Conservation (phyloP, 2,113 vertebrate genomes). For the Hucho hucho region DNA sequence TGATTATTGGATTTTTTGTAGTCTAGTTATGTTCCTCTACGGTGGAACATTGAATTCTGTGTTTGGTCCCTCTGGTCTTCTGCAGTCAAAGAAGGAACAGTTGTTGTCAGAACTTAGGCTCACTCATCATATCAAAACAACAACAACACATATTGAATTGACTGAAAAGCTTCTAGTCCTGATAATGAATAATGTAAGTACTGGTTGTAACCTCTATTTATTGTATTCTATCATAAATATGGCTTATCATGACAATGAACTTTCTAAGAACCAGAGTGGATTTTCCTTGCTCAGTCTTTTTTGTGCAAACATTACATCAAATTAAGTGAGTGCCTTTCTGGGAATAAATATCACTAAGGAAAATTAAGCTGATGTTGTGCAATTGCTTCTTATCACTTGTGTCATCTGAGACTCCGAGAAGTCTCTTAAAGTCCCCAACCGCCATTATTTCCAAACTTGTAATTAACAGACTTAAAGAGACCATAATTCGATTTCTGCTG, state of each 20-base stretch:
- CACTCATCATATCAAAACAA: background rate
- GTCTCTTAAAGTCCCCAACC: too few species aligned
- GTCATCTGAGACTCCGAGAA: too few species aligned
- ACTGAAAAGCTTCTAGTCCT: conserved; percentile 23
- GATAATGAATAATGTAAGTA: background rate
- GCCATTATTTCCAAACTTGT: too few species aligned
- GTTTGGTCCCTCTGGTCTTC: background rate
- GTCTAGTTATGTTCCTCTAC: too few species aligned
- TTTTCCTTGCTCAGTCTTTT: conserved; percentile 44
- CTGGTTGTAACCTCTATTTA: background rate
- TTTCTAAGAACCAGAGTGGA: conserved; percentile 24
- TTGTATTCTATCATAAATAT: background rate
- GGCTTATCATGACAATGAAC: background rate
- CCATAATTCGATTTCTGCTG: too few species aligned
- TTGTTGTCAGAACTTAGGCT: background rate
- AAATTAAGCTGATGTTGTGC: background rate
- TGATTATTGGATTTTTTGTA: too few species aligned
- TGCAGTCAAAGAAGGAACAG: background rate
- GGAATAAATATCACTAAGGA: conserved; percentile 57
- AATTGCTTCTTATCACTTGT: too few species aligned
- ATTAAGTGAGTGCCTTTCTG: conserved; percentile 75
- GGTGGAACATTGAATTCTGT: too few species aligned
- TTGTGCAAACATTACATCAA: conserved; percentile 59
- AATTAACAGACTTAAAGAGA: too few species aligned
- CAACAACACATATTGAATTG: background rate